Evolutionary conservation across 2,113 vertebrate genomes (phyloP), one percentile per base, ranked within the genome.

Genomic region (Synodontis membranacea): DNA sequence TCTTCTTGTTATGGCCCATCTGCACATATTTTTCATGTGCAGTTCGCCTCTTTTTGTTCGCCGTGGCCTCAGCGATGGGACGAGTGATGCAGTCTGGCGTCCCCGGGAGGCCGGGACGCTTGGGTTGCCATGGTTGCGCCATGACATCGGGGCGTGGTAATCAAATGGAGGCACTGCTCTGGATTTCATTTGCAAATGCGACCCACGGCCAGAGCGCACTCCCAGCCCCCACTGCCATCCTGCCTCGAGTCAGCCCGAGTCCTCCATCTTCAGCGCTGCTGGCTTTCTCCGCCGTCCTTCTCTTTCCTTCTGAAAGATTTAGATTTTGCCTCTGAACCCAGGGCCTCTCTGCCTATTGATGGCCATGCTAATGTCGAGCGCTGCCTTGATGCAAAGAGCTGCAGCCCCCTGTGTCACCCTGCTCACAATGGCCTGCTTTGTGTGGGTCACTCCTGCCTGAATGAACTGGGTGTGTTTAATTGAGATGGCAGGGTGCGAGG

Each of bases 91-190:
- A 94, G 93, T 84, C 93, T 88, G 76, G 9, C 84, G 86, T 95
- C 94, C 93, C 92, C 89, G 15, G 91, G 93, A 95, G 94, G 92
- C 92, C 87, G 66, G 93, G 94, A 95, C 92, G 92, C 94, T 91
- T 94, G 90, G 93, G 94, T 96, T 95, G 94, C 96, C 95, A 93
- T 96, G 93, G 94, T 93, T 96, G 94, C 90, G 66, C 95, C 84
- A 78, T 86, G 93, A 95, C 94, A 94, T 95, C 87, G 84, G 91
- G 89, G 88, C 90, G 91, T 92, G 94, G 92, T 95, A 94, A 95
- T 96, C 94, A 94, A 95, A 95, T 94, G 92, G 54, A 91, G 89
- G 34, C 89, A 86, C 91, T 84, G 89, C 89, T 56, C 90, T 92
- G 90, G 91, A 86, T 92, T 92, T 89, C 90, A 91, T 89, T 90